Evolutionary conservation across 2,888 invertebrate species (phyloP).

Genomic region (Biston betularia): DNA sequence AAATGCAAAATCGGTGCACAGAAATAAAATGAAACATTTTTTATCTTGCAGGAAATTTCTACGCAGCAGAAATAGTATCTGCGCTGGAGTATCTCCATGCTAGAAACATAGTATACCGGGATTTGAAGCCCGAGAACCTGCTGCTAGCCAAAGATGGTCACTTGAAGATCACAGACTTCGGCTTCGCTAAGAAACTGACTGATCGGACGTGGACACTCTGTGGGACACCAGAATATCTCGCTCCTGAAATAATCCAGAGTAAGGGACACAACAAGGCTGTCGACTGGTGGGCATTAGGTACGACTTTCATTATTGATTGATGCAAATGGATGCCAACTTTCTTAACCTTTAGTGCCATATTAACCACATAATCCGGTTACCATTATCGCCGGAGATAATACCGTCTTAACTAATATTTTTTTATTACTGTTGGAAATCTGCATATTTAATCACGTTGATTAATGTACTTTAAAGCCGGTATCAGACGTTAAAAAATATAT

Average conservation of each 20-base stretch:
- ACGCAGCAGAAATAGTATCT: slow-evolving; percentile 96
- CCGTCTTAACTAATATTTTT: slow-evolving; percentile 33
- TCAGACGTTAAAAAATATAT: slow-evolving; percentile 29
- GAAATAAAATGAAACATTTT: slow-evolving; percentile 9
- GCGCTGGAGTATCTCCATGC: slow-evolving; percentile 98
- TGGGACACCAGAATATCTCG: slow-evolving; percentile 98
- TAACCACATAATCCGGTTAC: slow-evolving; percentile 21
- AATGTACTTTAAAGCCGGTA: slow-evolving; percentile 25
- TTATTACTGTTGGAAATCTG: slow-evolving; percentile 22
- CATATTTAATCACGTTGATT: slow-evolving; percentile 24
- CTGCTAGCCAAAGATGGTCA: slow-evolving; percentile 97
- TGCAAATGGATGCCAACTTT: slow-evolving; percentile 32
- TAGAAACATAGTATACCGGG: slow-evolving; percentile 94
- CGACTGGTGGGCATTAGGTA: slow-evolving; percentile 99
- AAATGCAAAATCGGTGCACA: not conserved
- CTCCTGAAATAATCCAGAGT: slow-evolving; percentile 98
- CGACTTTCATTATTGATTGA: slow-evolving; percentile 41
- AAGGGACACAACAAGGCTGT: slow-evolving; percentile 99
- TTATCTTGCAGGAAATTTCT: slow-evolving; percentile 91
- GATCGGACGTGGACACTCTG: slow-evolving; percentile 99
- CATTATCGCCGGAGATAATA: slow-evolving; percentile 19
- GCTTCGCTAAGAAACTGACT: slow-evolving; percentile 97
- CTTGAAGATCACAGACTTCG: slow-evolving; percentile 98
- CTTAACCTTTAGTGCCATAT: slow-evolving; percentile 27
- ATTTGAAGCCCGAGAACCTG: slow-evolving; percentile 97